A percentile compares a stretch with the other conserved stretches of the same genome.
These are phyloP conservation scores for Euzophera pinguis DNA, from an alignment of 2,888 invertebrate species.

Conservation along the genomic window DNA sequence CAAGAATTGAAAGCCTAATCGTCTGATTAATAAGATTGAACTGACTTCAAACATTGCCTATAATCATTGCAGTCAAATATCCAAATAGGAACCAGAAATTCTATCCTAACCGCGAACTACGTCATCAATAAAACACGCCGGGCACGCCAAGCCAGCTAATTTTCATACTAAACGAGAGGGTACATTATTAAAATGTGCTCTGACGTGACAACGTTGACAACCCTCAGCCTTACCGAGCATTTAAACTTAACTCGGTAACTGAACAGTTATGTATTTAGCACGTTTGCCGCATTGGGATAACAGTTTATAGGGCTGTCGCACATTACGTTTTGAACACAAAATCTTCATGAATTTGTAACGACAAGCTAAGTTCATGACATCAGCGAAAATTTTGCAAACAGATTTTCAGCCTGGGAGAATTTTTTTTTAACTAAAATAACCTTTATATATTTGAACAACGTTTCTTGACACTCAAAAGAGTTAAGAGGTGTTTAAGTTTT, in stretches of 20 bases:
- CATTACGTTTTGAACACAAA: slow-evolving; percentile 2
- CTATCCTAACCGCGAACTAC: slow-evolving; percentile 19
- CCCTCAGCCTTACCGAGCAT: slow-evolving; percentile 55
- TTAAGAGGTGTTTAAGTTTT: no score
- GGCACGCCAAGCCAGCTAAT: slow-evolving; percentile 63
- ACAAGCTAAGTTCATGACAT: slow-evolving; percentile 12
- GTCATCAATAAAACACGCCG: slow-evolving; percentile 61
- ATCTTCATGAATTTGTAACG: slow-evolving; percentile 9
- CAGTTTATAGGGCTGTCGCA: slow-evolving; percentile 27
- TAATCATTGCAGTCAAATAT: slow-evolving; percentile 35
- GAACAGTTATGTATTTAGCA: slow-evolving; percentile 59
- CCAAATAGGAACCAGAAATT: slow-evolving; percentile 33
- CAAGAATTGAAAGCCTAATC: no score
- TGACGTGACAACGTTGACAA: slow-evolving; percentile 69
- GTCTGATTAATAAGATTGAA: no score
- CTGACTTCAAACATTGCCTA: no score
- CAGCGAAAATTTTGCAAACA: not conserved
- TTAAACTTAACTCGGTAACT: slow-evolving; percentile 60
- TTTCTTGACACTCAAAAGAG: no score
- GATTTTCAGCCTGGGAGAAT: not conserved
- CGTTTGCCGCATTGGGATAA: slow-evolving; percentile 47
- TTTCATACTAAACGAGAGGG: slow-evolving; percentile 76
- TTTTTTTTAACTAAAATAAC: not conserved
- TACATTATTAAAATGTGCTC: slow-evolving; percentile 75
- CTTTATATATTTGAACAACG: no score